These are phyloP conservation scores for Stenotaenia linearis DNA, from an alignment of 2,888 invertebrate species.

Conservation along the genomic window DNA sequence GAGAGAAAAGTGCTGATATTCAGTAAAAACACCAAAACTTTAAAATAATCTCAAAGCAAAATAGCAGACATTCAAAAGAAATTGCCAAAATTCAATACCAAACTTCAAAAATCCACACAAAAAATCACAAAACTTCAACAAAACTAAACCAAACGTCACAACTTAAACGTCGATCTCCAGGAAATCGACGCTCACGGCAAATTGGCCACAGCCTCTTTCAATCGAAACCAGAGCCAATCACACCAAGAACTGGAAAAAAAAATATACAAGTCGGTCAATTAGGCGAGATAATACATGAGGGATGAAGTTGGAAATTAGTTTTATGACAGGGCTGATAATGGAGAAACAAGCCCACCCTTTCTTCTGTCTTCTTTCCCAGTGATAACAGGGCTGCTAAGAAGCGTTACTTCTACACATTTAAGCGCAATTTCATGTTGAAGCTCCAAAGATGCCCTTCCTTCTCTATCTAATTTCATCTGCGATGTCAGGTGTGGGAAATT, in stretches of 20 bases:
- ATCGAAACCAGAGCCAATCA: neutral
- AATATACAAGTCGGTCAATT: neutral
- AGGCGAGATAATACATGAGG: neutral
- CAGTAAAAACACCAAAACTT: too few relatives aligned
- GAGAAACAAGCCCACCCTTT: neutral
- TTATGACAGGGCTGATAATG: neutral
- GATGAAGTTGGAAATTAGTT: neutral
- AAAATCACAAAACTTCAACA: too few relatives aligned
- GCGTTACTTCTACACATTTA: neutral
- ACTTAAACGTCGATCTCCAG: too few relatives aligned
- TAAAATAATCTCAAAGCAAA: too few relatives aligned
- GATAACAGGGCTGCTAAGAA: neutral
- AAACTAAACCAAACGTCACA: too few relatives aligned
- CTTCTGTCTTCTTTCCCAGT: neutral
- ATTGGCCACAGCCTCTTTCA: too few relatives aligned
- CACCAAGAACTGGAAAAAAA: neutral
- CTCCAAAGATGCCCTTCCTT: neutral
- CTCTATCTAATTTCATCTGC: neutral
- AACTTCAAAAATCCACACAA: too few relatives aligned
- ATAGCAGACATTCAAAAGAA: too few relatives aligned
- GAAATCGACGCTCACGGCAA: too few relatives aligned
- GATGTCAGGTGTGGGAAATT: conserved; percentile 1
- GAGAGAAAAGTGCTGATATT: too few relatives aligned
- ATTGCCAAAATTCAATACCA: too few relatives aligned
- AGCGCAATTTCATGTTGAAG: conserved; percentile 4